Conservation (phyloP, 2,797 vertebrate species). For the Paedocypris micromegethes region DNA sequence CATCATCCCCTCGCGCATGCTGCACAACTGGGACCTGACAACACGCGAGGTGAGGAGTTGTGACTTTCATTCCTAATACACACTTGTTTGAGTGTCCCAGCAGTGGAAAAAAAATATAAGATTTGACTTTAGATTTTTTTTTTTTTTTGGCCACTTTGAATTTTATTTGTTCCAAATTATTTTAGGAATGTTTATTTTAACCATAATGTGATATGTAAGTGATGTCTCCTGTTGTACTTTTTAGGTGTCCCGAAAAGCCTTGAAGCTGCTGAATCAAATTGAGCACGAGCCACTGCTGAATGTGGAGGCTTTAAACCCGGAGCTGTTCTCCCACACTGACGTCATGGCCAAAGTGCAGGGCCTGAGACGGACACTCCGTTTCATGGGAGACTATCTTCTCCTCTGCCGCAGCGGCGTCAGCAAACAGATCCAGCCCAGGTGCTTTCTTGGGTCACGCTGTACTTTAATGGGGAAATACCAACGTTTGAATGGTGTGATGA, state of each 20-base stretch:
- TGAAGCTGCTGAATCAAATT: slow-evolving; percentile 77
- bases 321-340: slow-evolving; percentile 76
- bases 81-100: too few relatives aligned
- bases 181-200: too few relatives aligned
- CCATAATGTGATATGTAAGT: too few relatives aligned
- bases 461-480: background rate
- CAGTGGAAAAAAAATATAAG: too few relatives aligned
- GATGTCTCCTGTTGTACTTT: slow-evolving; percentile 11
- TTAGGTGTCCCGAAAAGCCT: slow-evolving; percentile 80
- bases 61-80: background rate
- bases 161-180: too few relatives aligned
- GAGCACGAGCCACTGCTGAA: slow-evolving; percentile 82
- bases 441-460: slow-evolving; percentile 4
- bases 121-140: background rate
- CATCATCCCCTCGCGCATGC: slow-evolving; percentile 87
- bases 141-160: background rate
- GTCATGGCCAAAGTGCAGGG: slow-evolving; percentile 69
- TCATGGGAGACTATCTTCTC: slow-evolving; percentile 86
- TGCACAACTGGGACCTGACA: slow-evolving; percentile 93
- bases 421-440: slow-evolving; percentile 71
- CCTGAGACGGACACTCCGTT: slow-evolving; percentile 77
- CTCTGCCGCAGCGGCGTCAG: slow-evolving; percentile 84
- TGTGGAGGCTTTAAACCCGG: slow-evolving; percentile 78
- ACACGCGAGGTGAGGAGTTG: slow-evolving; percentile 70
- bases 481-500: background rate